phyloP scores from a whole-genome alignment of 1,140 invertebrate genomes.

The Drosophila takahashii region DNA sequence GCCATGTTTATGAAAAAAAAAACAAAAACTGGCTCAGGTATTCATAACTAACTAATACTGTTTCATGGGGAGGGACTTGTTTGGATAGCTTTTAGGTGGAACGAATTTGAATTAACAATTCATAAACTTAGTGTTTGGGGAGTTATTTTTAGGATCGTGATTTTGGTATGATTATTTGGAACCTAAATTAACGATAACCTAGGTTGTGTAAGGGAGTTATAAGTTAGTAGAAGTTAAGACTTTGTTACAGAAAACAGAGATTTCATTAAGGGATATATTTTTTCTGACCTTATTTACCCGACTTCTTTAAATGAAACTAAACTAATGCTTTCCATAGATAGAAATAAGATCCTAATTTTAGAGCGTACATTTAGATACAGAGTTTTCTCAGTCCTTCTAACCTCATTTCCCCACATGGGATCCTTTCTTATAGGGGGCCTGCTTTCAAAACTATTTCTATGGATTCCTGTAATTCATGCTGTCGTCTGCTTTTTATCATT shows the following conservation, averaged over 20 bases:
- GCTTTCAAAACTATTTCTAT: constrained; percentile 33
- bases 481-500: constrained; percentile 46
- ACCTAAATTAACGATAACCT: neutral
- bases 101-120: constrained; percentile 21
- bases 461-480: constrained; percentile 41
- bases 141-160: constrained; percentile 1
- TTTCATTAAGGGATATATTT: too few species aligned
- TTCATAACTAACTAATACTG: constrained; percentile 15
- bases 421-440: constrained; percentile 21
- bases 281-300: too few species aligned
- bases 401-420: constrained; percentile 23
- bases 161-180: neutral
- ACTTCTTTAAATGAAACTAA: neutral
- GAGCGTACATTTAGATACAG: constrained; percentile 23
- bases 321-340: constrained; percentile 5
- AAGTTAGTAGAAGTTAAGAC: too few species aligned
- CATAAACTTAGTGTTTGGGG: constrained; percentile 1
- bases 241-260: too few species aligned
- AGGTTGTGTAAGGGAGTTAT: neutral
- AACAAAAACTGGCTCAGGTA: constrained; percentile 36
- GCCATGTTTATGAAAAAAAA: constrained; percentile 41
- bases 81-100: constrained; percentile 16
- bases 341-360: constrained; percentile 27
- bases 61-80: neutral
- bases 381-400: constrained; percentile 33